Evolutionary conservation across 1,140 invertebrate genomes (phyloP).

Genomic region (Diorhabda carinulata): DNA sequence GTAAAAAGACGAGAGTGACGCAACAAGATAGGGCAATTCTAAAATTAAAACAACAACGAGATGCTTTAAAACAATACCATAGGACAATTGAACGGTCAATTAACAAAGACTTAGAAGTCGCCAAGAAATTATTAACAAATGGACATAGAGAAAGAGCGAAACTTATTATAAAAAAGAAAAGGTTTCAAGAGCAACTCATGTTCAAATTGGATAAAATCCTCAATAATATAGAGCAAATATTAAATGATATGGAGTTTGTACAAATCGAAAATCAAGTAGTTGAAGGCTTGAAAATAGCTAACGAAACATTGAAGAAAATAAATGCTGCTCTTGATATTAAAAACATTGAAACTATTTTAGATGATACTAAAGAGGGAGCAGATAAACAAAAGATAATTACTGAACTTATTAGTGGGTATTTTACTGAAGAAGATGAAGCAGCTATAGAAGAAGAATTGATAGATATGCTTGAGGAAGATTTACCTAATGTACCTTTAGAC

Average conservation of each 20-base stretch:
- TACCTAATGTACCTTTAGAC: too few relatives aligned
- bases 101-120: not conserved
- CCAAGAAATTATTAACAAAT: too few relatives aligned
- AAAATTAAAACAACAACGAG: not conserved
- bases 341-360: too few relatives aligned
- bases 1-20: not conserved
- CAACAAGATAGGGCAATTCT: not conserved
- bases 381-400: too few relatives aligned
- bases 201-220: not conserved
- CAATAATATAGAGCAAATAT: not conserved
- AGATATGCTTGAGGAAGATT: too few relatives aligned
- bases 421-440: too few relatives aligned
- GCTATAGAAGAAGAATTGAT: too few relatives aligned
- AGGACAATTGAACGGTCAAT: not conserved
- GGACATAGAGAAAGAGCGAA: not conserved
- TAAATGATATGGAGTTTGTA: not conserved
- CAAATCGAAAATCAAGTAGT: not conserved
- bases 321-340: too few relatives aligned
- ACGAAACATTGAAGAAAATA: not conserved
- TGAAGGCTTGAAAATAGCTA: not conserved
- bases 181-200: not conserved
- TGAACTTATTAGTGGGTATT: too few relatives aligned
- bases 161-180: constrained; percentile 3
- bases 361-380: too few relatives aligned
- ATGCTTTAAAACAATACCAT: constrained; percentile 4